These are phyloP conservation scores for Eurystomus glaucurus DNA, from an alignment of 2,797 vertebrate genomes.

Conservation along the genomic window DNA sequence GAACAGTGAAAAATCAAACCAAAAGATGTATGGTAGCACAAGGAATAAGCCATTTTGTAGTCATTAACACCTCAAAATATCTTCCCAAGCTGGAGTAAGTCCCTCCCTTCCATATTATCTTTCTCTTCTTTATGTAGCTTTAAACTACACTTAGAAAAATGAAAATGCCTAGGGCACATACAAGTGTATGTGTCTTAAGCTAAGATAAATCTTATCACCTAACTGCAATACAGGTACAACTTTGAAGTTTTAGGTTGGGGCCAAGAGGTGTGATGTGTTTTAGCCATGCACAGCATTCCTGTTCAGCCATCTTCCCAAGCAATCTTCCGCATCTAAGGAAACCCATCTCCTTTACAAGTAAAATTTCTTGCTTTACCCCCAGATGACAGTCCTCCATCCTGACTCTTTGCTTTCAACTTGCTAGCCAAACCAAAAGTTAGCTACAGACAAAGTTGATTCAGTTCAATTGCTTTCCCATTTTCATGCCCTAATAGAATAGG, in stretches of 20 bases:
- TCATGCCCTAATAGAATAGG: fast-evolving
- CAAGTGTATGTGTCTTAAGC: background rate
- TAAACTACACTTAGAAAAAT: background rate
- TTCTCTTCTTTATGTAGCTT: background rate
- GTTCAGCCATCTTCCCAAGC: background rate
- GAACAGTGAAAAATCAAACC: background rate
- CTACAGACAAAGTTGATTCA: background rate
- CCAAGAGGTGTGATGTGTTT: background rate
- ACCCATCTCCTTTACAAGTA: background rate
- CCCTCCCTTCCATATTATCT: background rate
- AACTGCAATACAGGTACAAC: background rate
- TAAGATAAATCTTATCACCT: background rate
- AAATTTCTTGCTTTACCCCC: background rate
- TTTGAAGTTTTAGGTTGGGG: background rate
- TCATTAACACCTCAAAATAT: background rate
- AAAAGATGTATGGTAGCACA: background rate
- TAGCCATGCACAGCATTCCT: background rate
- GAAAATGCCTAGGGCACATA: background rate
- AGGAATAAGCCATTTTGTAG: fast-evolving
- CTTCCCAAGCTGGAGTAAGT: background rate
- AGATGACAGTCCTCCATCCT: background rate
- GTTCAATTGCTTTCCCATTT: background rate
- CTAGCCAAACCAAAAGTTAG: background rate
- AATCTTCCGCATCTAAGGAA: background rate
- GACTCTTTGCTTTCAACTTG: background rate